Base-by-base conservation (phyloP, 2,797 vertebrate species). In the Nannoperca australis region DNA sequence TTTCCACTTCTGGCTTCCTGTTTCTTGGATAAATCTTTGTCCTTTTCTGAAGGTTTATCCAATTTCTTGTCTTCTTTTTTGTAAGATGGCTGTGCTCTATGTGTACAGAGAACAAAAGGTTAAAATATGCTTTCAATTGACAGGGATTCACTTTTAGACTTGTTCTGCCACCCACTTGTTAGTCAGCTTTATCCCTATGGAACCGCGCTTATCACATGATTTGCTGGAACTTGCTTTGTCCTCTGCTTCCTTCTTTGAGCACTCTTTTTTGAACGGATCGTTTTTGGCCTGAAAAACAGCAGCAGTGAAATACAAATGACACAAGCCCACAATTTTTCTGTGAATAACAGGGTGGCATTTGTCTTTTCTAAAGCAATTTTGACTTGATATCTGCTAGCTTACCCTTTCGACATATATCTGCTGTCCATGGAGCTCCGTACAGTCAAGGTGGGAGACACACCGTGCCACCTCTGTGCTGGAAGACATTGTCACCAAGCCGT, bases 321-420 rank as follows among this genome's bases (percentile, higher is more conserved):
- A 59, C 13, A 54, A 2, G 2, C 2, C 5, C 3, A 40, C 3
- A 22, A 18, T 20, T 22, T n/a, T 27, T 3, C 5, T 5, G 34
- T 20, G 1, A 51, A 22, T 11, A 34, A 34, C 20, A 22, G 4
- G 8, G 7, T 9, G 7, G 22, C 7, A 61, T 44, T 10, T 13
- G 0, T 8, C 7, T 30, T 3, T 22, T 24, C 1, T 9, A 27
- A 53, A 63, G 50, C 1, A 24, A 65, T 2, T 32, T 20, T 17
- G 5, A 30, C 7, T 40, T 12, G 5, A 38, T 1, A 32, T 54
- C 3, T 9, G 4, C 7, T 7, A 85, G 18, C 94, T 94, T 94
- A 98, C 98, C 94, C 98, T 95, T 92, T 99, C 98, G 73, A 99
- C 98, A 77, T 97, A 99, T 82, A 99, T 99, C 79, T 99, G 96